Percentiles rank a stretch among this genome's conserved stretches.
These are phyloP conservation scores for Gandaritis pyraliata DNA, from an alignment of 2,888 invertebrate species.

Conservation along the genomic window DNA sequence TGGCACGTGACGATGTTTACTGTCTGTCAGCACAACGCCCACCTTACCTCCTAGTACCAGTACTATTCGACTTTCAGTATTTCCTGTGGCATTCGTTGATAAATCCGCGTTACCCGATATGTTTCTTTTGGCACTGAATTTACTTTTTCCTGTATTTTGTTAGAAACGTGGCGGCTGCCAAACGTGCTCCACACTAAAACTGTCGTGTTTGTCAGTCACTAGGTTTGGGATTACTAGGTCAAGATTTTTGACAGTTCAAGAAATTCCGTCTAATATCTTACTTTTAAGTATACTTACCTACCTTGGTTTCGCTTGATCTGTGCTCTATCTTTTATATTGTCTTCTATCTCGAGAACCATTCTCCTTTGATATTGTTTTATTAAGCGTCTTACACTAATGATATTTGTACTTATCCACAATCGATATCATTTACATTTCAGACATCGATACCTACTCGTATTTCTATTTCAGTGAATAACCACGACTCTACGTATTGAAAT, in stretches of 20 bases:
- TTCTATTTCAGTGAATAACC: slow-evolving; percentile 2
- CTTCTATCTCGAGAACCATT: too few species aligned
- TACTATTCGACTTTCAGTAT: slow-evolving; percentile 10
- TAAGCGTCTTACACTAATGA: background rate
- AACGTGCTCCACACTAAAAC: slow-evolving; percentile 6
- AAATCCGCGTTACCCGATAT: slow-evolving; percentile 17
- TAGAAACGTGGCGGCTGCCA: slow-evolving; percentile 7
- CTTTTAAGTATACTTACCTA: too few species aligned
- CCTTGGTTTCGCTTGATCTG: too few species aligned
- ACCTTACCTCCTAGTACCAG: slow-evolving; percentile 11
- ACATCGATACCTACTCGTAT: background rate
- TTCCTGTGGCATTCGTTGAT: slow-evolving; percentile 17
- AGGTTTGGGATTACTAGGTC: slow-evolving; percentile 15
- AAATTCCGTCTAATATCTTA: too few species aligned
- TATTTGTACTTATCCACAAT: background rate
- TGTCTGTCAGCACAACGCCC: slow-evolving; percentile 16
- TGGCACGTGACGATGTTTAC: slow-evolving; percentile 25
- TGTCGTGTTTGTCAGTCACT: slow-evolving; percentile 19
- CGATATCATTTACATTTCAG: background rate
- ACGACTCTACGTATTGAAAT: slow-evolving; percentile 19
- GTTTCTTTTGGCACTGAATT: slow-evolving; percentile 25
- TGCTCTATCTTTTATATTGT: too few species aligned
- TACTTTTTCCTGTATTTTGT: slow-evolving; percentile 15
- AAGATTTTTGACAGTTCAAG: slow-evolving; percentile 2
- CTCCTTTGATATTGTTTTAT: too few species aligned